phyloP scores from a whole-genome alignment of 2,888 invertebrate species.

The Apeira syringaria region DNA sequence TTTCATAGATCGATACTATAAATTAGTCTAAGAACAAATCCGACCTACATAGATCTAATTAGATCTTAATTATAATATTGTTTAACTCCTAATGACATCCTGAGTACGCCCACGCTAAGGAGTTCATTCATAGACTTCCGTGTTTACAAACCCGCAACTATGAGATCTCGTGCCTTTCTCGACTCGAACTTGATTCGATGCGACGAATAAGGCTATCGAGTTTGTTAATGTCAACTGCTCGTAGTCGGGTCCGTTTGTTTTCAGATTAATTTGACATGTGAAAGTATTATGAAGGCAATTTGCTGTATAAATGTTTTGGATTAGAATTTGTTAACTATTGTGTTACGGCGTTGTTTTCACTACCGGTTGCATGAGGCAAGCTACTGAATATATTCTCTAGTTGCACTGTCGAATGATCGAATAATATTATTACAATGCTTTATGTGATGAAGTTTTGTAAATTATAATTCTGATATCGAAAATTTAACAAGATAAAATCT shows the following conservation, averaged over 20 bases:
- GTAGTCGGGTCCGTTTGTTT: slow-evolving; percentile 18
- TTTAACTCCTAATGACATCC: slow-evolving; percentile 34
- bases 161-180: slow-evolving; percentile 5
- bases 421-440: too few species aligned
- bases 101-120: slow-evolving; percentile 30
- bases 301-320: slow-evolving; percentile 27
- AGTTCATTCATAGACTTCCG: slow-evolving; percentile 27
- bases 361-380: slow-evolving; percentile 10
- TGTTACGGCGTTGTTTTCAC: slow-evolving; percentile 17
- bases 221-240: slow-evolving; percentile 12
- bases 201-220: slow-evolving; percentile 17
- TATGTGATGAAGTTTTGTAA: too few species aligned
- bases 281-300: slow-evolving; percentile 30
- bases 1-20: neutral
- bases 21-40: slow-evolving; percentile 6
- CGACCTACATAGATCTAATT: slow-evolving; percentile 27
- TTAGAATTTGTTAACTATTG: slow-evolving; percentile 24
- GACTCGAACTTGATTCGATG: slow-evolving; percentile 11
- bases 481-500: too few species aligned
- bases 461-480: too few species aligned
- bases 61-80: slow-evolving; percentile 35
- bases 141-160: slow-evolving; percentile 22
- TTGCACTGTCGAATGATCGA: too few species aligned
- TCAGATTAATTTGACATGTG: slow-evolving; percentile 32
- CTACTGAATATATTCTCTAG: neutral